phyloP scores from a whole-genome alignment of 2,113 vertebrate genomes.

The Cepphus grylle region DNA sequence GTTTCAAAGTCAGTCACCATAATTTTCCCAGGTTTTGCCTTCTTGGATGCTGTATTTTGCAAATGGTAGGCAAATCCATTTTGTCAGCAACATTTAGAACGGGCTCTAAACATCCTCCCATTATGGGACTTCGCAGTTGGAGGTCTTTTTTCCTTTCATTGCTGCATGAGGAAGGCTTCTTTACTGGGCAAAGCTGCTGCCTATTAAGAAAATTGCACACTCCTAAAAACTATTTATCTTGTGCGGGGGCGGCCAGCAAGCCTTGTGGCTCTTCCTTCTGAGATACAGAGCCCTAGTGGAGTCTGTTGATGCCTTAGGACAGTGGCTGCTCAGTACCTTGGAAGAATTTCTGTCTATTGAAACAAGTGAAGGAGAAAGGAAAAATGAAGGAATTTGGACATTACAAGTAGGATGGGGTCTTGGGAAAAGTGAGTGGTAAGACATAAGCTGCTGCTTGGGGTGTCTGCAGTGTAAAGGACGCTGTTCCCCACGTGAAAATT shows the following conservation, averaged over 20 bases:
- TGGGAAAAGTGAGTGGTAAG: not conserved
- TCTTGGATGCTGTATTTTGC: not conserved
- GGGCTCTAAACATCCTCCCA: not conserved
- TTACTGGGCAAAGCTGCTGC: not conserved
- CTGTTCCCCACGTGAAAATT: not conserved
- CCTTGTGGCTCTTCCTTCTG: not conserved
- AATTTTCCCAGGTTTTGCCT: not conserved
- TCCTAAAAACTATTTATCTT: not conserved
- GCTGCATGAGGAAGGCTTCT: not conserved
- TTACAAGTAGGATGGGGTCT: not conserved
- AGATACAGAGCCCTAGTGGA: not conserved
- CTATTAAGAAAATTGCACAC: not conserved
- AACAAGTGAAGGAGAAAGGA: conserved; percentile 10
- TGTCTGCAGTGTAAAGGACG: not conserved
- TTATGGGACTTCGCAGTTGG: not conserved
- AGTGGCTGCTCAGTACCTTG: conserved; percentile 8
- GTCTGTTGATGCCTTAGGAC: conserved; percentile 20
- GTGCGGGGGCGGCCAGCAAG: not conserved
- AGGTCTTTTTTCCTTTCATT: not conserved
- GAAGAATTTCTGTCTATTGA: not conserved
- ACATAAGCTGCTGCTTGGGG: not conserved
- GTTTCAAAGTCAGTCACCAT: not conserved
- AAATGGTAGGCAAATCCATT: not conserved
- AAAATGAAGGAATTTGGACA: not conserved
- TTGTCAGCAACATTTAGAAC: not conserved